Evolutionary conservation across 2,113 vertebrate genomes (phyloP), one percentile per base, ranked within the genome.

Genomic region (Lophochroa leadbeateri): DNA sequence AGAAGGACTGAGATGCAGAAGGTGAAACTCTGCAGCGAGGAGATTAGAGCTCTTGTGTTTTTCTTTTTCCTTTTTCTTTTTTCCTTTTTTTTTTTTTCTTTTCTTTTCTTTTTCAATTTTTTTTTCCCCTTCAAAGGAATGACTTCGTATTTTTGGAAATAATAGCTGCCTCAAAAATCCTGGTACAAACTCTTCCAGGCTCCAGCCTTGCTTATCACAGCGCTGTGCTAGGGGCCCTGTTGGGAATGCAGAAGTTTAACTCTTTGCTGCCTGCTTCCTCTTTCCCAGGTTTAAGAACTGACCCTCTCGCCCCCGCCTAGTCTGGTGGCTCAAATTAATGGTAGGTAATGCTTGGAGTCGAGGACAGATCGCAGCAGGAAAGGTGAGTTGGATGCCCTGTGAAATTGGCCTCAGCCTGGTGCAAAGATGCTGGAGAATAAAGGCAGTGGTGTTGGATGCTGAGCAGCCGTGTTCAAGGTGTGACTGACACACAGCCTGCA

Each of bases 91-190:
- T 37, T 37, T 37, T 37, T 37, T 37, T 37, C 37, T 55, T 50
- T 47, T 7, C 23, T 21, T 3, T 24, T 20, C 5, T 13, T 33
- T 58, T n/a, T 57, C 55, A 33, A 57, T n/a, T 61, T 37, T 44
- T 72, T 64, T n/a, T 49, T 17, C 7, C 8, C 1, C 64, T 96
- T 96, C 94, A 96, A 96, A 96, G 92, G 82, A 86, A 94, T 88
- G 93, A 92, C 92, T 96, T 65, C 1, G 52, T 96, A 68, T 90
- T 96, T 96, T 96, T 96, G 82, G 94, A 97, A 96, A 94, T 91
- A 96, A 96, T 86, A 90, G 64, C 90, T 84, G 85, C 93, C 92
- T 80, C 27, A 4, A 96, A 96, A 96, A 94, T 88, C 93, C 76
- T 86, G 96, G 88, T 95, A 90, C 93, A 93, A 90, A 88, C 93